Evolutionary conservation across 2,113 vertebrate species (phyloP), one percentile per base, ranked within the genome.

Genomic region (Cyanoderma ruficeps): DNA sequence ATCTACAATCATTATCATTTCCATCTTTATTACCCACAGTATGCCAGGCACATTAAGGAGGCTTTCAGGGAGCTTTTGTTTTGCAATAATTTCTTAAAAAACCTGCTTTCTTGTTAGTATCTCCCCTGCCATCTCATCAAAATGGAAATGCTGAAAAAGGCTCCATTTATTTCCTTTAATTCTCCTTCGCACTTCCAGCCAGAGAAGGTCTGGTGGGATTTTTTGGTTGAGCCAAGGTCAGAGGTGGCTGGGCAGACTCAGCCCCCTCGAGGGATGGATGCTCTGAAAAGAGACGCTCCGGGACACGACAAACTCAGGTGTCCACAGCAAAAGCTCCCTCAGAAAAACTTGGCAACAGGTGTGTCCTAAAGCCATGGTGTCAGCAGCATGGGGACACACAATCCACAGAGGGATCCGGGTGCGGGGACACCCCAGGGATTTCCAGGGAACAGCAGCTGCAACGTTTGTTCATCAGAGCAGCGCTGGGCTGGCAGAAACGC

Each of bases 1-100:
- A 97, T 97, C 96, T 96, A 97, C 97, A 97, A 95, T 97, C 97
- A 97, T 97, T 97, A 97, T 97, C 97, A 97, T 97, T 97, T 97
- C 97, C 94, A 96, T 97, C 97, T 97, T 97, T 97, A 97, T 97
- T 97, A 97, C 96, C 97, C 97, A 97, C 97, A 97, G 75, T 97
- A 94, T 97, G 97, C 96, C 64, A 39, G 94, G 92, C 94, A 96
- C 96, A 97, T 97, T 97, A 97, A 97, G 86, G 76, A 90, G 71
- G 94, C 96, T 97, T 97, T 97, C 96, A 97, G 96, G 93, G 96
- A 96, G 95, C 96, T 96, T 97, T 97, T 97, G 96, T 97, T 97
- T 95, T 92, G 92, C 95, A 96, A 96, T 96, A 96, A 96, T 97
- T 96, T 93, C 95, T 96, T 96, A 17, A 94, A 93, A 95, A 97